Evolutionary conservation across 2,888 invertebrate species (phyloP), one percentile per base, ranked within the genome.

Genomic region (Blera fallax): DNA sequence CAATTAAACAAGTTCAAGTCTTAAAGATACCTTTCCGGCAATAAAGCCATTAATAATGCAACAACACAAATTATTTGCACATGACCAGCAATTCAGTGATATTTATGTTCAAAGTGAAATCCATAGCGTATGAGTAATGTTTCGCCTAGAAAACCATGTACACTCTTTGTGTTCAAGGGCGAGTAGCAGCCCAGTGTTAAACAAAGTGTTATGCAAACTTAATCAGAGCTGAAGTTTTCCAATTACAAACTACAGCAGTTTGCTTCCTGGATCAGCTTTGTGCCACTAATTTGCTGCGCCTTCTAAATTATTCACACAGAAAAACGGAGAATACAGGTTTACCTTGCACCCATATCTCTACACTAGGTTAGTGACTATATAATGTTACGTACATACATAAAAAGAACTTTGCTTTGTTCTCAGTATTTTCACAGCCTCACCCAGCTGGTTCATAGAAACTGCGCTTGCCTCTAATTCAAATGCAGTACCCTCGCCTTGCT

Each of bases 11-110:
- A n/a, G n/a, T n/a, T n/a, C n/a, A n/a, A n/a, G n/a, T n/a, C n/a
- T n/a, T n/a, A n/a, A n/a, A n/a, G 14, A 50, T 34, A 37, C 34
- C 21, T 37, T 2, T 14, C 34, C 21, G 52, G 52, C 65, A 67
- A 50, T 52, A 50, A 67, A 24, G 65, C 50, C 34, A 67, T 67
- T 67, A 24, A 21, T 65, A 34, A 50, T 67, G 65, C 52, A 67
- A 29, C 24, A 37, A 10, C 32, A 52, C 52, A 37, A 24, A 52
- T 52, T 67, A 52, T 67, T 52, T 52, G 21, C 65, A 52, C 65
- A 67, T 67, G 65, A 67, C 52, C 34, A 67, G 65, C 52, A 67
- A 24, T 50, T 48, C 50, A 65, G 50, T 34, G 65, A 52, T 67
- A 67, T 67, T 52, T 67, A 67, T 52, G 37, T 65, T 65, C 65